These are phyloP conservation scores for Cinclus mexicanus DNA, from an alignment of 2,113 vertebrate genomes.

Conservation along the genomic window DNA sequence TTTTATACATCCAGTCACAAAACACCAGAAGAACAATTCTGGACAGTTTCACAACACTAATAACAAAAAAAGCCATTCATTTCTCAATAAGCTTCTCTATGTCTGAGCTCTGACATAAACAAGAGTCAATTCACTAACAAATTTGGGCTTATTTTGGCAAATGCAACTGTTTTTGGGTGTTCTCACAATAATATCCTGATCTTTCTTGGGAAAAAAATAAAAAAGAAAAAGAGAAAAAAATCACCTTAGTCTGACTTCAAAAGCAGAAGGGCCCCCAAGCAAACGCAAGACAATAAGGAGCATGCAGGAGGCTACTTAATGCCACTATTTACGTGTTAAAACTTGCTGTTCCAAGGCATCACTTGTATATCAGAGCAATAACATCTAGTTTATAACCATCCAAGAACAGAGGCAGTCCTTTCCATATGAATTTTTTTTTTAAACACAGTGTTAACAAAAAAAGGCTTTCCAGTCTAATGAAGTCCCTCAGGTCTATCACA, in stretches of 20 bases:
- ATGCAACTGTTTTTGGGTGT: conserved; percentile 14
- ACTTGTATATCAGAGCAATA: neutral
- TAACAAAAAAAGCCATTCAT: conserved; percentile 11
- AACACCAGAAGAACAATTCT: conserved; percentile 55
- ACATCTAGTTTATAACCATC: neutral
- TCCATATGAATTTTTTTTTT: neutral
- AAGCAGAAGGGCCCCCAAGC: conserved; percentile 18
- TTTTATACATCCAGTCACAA: conserved; percentile 57
- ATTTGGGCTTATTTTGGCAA: conserved; percentile 44
- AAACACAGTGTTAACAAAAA: neutral
- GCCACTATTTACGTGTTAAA: conserved; percentile 10
- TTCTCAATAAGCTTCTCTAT: conserved; percentile 42
- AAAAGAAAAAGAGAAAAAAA: neutral
- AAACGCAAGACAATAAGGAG: neutral
- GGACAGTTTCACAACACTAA: conserved; percentile 57
- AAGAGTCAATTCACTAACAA: conserved; percentile 14
- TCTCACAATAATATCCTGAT: neutral
- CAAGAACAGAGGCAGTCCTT: neutral
- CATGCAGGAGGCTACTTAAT: conserved; percentile 47
- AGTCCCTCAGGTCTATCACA: neutral
- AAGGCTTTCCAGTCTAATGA: neutral
- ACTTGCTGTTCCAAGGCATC: conserved; percentile 35
- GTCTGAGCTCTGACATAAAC: conserved; percentile 16
- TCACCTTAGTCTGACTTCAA: conserved; percentile 18
- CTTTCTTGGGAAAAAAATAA: neutral